Conservation (phyloP, 2,797 vertebrate species). For the Sciurus vulgaris region DNA sequence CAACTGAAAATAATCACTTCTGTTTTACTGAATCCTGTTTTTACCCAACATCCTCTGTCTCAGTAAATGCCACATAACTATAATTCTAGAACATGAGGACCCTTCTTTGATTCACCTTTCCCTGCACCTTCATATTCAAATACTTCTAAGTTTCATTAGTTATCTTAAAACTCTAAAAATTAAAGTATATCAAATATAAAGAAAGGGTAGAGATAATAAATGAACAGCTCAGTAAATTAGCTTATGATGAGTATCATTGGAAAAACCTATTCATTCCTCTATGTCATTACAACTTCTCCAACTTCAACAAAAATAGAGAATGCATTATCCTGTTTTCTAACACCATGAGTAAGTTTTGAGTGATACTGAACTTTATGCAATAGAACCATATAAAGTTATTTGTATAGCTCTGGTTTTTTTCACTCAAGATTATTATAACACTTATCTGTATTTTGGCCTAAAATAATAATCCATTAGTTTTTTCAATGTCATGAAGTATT, state of each 20-base stretch:
- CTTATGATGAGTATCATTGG: neutral
- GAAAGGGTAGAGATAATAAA: neutral
- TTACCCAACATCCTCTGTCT: neutral
- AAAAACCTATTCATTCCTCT: neutral
- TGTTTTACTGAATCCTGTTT: neutral
- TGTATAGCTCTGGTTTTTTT: neutral
- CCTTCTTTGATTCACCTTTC: neutral
- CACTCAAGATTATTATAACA: neutral
- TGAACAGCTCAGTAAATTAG: neutral
- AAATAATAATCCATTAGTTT: neutral
- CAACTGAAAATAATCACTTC: neutral
- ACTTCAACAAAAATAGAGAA: neutral
- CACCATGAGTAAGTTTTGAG: neutral
- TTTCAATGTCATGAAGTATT: neutral
- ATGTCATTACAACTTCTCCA: neutral
- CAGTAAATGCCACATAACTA: neutral
- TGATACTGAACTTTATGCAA: conserved; percentile 34
- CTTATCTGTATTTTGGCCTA: neutral
- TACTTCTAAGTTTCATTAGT: neutral
- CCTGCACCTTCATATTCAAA: neutral
- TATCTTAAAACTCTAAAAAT: neutral
- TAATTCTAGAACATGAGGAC: neutral
- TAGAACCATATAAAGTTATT: neutral
- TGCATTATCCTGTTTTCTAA: neutral
- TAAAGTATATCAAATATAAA: neutral